Evolutionary conservation across 30 jellyfish, hydroid and myxozoan species (phyloP).

Genomic region (Hydractinia echinata): DNA sequence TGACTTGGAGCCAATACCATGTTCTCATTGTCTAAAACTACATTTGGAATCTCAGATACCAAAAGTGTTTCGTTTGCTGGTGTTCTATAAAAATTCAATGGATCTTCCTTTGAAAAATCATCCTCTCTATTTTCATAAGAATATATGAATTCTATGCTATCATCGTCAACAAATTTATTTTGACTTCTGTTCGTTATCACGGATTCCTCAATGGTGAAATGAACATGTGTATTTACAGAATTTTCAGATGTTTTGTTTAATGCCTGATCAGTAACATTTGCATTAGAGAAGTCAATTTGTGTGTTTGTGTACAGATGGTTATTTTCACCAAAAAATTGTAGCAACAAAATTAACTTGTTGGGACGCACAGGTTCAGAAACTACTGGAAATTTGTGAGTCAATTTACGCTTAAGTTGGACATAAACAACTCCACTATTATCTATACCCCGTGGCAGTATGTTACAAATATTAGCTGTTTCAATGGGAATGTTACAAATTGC

Average conservation of each 20-base stretch:
- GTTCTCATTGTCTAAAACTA: neutral
- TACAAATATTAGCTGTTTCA: conserved; percentile 3
- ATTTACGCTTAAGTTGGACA: neutral
- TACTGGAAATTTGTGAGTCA: neutral
- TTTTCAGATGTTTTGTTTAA: too few species aligned
- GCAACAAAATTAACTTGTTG: neutral
- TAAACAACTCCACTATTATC: neutral
- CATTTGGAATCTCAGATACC: conserved; percentile 18
- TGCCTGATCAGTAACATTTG: too few species aligned
- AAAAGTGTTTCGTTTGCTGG: conserved; percentile 7
- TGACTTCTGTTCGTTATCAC: too few species aligned
- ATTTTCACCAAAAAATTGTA: neutral
- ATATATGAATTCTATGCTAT: neutral
- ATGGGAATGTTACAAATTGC: conserved; percentile 20
- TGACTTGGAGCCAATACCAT: conserved; percentile 17
- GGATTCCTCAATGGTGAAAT: neutral
- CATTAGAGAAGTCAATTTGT: neutral
- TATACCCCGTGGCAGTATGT: neutral
- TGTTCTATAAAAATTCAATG: neutral
- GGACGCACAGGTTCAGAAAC: conserved; percentile 11
- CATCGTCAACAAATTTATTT: neutral
- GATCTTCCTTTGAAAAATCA: conserved; percentile 2
- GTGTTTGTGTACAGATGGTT: neutral
- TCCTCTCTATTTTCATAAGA: neutral
- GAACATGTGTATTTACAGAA: neutral